Conservation (phyloP, 2,888 invertebrate genomes). For the Agrotis clavis region DNA sequence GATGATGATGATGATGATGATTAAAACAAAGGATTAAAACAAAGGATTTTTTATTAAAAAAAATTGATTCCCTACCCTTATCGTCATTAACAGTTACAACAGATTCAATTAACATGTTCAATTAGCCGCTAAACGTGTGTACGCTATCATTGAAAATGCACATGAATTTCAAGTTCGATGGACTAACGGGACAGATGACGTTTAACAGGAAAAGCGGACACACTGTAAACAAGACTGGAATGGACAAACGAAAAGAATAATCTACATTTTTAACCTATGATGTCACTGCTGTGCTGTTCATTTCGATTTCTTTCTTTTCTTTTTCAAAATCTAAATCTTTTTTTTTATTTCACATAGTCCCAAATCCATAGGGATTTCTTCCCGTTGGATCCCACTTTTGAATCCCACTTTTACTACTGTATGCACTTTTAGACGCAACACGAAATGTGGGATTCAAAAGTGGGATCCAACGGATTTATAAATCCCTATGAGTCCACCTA, state of each 20-base stretch:
- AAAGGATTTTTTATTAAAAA: not conserved
- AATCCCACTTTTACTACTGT: no score
- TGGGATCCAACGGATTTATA: no score
- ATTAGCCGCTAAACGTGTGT: conserved; percentile 26
- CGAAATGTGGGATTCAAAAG: no score
- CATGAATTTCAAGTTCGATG: conserved; percentile 61
- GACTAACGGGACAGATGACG: conserved; percentile 42
- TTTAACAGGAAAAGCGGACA: conserved; percentile 57
- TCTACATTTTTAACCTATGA: conserved; percentile 2
- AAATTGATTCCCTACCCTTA: not conserved
- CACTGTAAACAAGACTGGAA: conserved; percentile 41
- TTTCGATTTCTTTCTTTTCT: no score
- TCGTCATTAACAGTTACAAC: conserved; percentile 22
- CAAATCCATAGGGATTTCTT: no score
- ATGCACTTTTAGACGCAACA: no score
- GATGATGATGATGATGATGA: no score
- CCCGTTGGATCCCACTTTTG: no score
- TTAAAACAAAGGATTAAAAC: no score
- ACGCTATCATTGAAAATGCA: conserved; percentile 55
- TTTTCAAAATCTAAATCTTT: no score
- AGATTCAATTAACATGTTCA: conserved; percentile 35
- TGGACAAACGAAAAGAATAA: conserved; percentile 31
- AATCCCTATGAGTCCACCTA: no score
- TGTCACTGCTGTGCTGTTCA: not conserved
- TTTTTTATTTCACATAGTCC: no score